Conservation (phyloP, 2,888 invertebrate genomes). For the Gerris lacustris region DNA sequence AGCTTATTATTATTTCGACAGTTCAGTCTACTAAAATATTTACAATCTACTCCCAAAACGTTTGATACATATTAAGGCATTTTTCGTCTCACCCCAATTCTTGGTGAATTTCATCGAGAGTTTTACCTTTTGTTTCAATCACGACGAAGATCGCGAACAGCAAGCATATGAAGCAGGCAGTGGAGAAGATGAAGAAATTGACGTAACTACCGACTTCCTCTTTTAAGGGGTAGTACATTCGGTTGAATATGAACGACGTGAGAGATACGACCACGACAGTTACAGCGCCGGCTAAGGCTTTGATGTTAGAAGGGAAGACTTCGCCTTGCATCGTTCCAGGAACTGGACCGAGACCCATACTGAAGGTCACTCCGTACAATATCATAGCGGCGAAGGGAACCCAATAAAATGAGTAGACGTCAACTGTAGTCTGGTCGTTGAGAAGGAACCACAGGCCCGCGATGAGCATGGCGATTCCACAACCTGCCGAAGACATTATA, state of each 20-base stretch:
- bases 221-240: conserved; percentile 45
- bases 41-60: no score
- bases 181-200: conserved; percentile 49
- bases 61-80: no score
- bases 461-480: conserved; percentile 17
- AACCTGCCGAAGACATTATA: conserved; percentile 20
- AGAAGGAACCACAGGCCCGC: conserved; percentile 24
- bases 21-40: no score
- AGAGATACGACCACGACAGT: conserved; percentile 46
- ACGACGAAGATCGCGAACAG: conserved; percentile 43
- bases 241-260: conserved; percentile 45
- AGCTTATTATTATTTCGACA: no score
- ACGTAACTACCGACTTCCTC: conserved; percentile 52
- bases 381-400: conserved; percentile 43
- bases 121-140: no score
- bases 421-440: conserved; percentile 7
- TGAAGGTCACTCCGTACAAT: conserved; percentile 46
- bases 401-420: conserved; percentile 39
- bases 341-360: conserved; percentile 47
- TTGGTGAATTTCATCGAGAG: no score
- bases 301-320: conserved; percentile 50
- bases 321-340: conserved; percentile 52
- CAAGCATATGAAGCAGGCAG: conserved; percentile 41
- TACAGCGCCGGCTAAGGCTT: conserved; percentile 46
- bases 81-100: no score